Evolutionary conservation across 2,888 invertebrate species (phyloP), one percentile per base, ranked within the genome.

Genomic region (Tholera decimalis): DNA sequence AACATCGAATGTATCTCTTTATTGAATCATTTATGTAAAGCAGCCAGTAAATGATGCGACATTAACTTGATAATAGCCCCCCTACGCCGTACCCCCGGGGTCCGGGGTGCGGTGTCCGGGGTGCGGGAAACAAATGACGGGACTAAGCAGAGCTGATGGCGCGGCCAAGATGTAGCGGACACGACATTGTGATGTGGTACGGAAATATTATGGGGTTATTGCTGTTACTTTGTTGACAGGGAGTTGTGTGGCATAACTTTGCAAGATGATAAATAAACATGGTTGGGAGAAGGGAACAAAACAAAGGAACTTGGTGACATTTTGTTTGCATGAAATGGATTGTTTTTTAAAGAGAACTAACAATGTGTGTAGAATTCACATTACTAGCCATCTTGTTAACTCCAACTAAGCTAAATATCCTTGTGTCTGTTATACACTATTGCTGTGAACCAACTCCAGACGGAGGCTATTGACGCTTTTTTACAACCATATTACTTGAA

Each of bases 21-120:
- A 89, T 89, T 85, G 85, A 88, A 89, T 89, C 85, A 88, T 85
- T 89, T 89, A 91, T 91, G 90, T 89, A 88, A 90, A 91, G 82
- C 88, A 88, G 85, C 79, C 75, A 83, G 84, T 77, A 90, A 92
- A 92, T 91, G 92, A 91, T 83, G 85, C 89, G 89, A 76, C 85
- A 84, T 83, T 91, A 90, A 92, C 83, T 87, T 85, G 89, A 90
- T 91, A 90, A 90, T 84, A 85, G 83, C 65, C 28, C 24, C 39
- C 30, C 15, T 37, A 4, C 13, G 5, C 47, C 26, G 20, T 30
- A n/a, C 56, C 43, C 50, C 41, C 4, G 15, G 28, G 60, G n/a
- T n/a, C n/a, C n/a, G n/a, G 59, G 67, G 56, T 35, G 35, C 9
- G 30, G 75, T 13, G 35, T 15, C 15, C 15, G 35, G 79, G 83